Evolutionary conservation across 1,140 invertebrate species (phyloP), one percentile per base, ranked within the genome.

Genomic region (Drosophila simulans): DNA sequence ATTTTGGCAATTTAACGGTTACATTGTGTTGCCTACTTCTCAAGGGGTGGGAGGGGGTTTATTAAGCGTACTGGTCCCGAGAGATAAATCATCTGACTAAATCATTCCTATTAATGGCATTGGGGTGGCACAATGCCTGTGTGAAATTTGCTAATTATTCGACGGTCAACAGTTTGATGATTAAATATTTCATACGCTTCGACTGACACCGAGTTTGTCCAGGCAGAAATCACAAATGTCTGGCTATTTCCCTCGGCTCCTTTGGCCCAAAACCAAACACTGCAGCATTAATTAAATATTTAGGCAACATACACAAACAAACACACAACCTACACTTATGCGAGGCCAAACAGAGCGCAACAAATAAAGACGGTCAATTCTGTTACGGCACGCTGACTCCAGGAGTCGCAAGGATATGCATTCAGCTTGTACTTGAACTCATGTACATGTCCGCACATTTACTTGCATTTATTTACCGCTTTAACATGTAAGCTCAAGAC

Each of bases 401-500:
- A 66, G 40, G 54, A 70, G 64, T 60, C 31, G 22, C 42, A 64
- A 55, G 48, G 42, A 77, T 54, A 63, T 70, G 56, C 22, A 52
- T 45, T 60, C 35, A 60, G 49, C 17, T 53, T 12, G 34, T 20
- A 42, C 48, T 65, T 43, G 31, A 34, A 43, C 31, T 31, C 11
- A 13, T 39, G 13, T 0, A 39, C 42, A 49, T 22, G n/a, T 35
- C 54, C 43, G n/a, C 1, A 27, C n/a, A 60, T 25, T 34, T 13
- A 46, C 12, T 15, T 22, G 37, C 62, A 53, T 70, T 84, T 86
- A 86, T 86, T 66, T 73, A 62, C 57, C 63, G 22, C 25, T 77
- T 75, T 88, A 83, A 89, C 80, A 77, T 84, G 63, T 88, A 89
- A 88, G 83, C 83, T 80, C 49, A 89, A 88, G 83, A 91, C 90